A percentile compares a stretch with the other conserved stretches of the same genome.
Conservation (phyloP, 2,888 invertebrate genomes). For the Sesia bembeciformis region DNA sequence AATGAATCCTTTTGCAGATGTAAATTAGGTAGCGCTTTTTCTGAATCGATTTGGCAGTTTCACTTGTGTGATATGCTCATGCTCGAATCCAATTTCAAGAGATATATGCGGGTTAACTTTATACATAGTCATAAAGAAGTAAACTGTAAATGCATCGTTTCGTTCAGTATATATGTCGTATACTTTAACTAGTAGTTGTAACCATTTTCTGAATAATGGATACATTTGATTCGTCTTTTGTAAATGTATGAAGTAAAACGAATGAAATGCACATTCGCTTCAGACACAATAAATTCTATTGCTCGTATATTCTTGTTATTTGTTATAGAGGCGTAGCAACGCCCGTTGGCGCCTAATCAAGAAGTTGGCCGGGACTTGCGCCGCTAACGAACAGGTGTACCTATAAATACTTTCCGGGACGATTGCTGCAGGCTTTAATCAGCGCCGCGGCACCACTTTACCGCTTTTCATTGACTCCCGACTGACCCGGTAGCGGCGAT, state of each 20-base stretch:
- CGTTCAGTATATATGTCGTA: no score
- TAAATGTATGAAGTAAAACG: no score
- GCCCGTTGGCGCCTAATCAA: constrained; percentile 72
- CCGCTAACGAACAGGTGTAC: constrained; percentile 73
- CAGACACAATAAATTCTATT: neutral
- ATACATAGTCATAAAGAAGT: no score
- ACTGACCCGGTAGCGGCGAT: constrained; percentile 62
- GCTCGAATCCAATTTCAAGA: no score
- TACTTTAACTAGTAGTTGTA: no score
- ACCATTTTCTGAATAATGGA: no score
- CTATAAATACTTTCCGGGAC: constrained; percentile 72
- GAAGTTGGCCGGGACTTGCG: constrained; percentile 67
- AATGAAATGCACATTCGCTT: no score
- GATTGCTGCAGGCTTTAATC: constrained; percentile 74
- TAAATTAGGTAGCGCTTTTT: neutral
- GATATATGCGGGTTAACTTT: no score
- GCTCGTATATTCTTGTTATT: constrained; percentile 35
- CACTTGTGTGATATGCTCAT: neutral
- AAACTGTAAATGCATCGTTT: no score
- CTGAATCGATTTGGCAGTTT: neutral
- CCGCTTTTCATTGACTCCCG: constrained; percentile 69
- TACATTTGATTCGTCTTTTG: no score
- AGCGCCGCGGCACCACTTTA: constrained; percentile 68
- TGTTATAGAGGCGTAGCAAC: constrained; percentile 61
- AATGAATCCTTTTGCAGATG: constrained; percentile 9